Evolutionary conservation across 2,797 vertebrate genomes (phyloP).

Genomic region (Mormyrus proboscirostris): DNA sequence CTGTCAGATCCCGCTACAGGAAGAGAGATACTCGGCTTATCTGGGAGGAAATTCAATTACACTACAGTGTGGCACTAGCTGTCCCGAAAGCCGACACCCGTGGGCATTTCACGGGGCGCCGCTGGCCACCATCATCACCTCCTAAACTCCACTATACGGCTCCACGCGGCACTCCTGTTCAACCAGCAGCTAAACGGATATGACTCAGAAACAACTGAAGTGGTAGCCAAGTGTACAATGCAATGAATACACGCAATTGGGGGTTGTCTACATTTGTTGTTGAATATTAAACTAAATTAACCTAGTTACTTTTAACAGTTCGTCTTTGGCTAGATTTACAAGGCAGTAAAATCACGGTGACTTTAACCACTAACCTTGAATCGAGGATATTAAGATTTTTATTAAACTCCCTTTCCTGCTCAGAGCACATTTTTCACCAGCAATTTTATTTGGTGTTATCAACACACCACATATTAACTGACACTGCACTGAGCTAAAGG

Average conservation of each 20-base stretch:
- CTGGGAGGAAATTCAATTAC: slow-evolving; percentile 15
- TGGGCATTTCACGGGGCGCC: not conserved
- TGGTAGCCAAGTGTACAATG: not conserved
- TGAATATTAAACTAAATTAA: not conserved
- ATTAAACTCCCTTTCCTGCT: not conserved
- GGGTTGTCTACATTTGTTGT: not conserved
- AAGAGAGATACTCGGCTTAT: not conserved
- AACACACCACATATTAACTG: not conserved
- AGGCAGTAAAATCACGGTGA: not conserved
- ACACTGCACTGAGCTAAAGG: not conserved
- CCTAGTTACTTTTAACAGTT: not conserved
- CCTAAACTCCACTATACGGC: not conserved
- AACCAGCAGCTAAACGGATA: not conserved
- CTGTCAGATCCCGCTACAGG: slow-evolving; percentile 4
- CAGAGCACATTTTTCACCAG: not conserved
- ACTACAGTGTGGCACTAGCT: slow-evolving; percentile 1
- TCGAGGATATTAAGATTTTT: not conserved
- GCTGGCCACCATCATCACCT: not conserved
- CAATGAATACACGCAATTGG: not conserved
- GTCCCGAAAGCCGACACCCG: not conserved
- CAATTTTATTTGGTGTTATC: not conserved
- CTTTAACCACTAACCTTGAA: slow-evolving; percentile 3
- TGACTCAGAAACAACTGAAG: not conserved
- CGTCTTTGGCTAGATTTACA: not conserved
- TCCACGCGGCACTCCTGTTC: not conserved